phyloP scores from a whole-genome alignment of 2,888 invertebrate species.

The Liopterus haemorrhoidalis region DNA sequence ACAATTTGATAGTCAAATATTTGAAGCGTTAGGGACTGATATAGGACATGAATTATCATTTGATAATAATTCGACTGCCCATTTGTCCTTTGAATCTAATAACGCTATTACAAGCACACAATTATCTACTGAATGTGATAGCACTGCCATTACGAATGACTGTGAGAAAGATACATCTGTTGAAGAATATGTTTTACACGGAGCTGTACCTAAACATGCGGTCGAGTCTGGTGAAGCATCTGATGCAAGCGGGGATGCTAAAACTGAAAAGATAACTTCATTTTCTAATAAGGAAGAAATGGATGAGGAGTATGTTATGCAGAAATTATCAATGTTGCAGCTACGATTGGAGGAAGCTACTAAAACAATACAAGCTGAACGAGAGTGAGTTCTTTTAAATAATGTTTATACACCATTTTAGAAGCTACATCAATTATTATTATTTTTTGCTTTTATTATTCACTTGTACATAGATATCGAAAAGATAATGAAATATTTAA shows the following conservation, averaged over 20 bases:
- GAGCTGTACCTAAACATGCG: slow-evolving; percentile 57
- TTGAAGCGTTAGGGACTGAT: slow-evolving; percentile 46
- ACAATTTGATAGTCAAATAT: slow-evolving; percentile 56
- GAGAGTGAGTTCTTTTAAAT: slow-evolving; percentile 64
- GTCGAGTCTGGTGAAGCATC: slow-evolving; percentile 44
- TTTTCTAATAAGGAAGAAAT: slow-evolving; percentile 46
- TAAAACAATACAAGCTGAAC: slow-evolving; percentile 63
- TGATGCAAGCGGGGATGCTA: slow-evolving; percentile 44
- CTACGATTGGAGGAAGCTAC: slow-evolving; percentile 67
- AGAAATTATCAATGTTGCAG: slow-evolving; percentile 62
- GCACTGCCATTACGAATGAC: slow-evolving; percentile 38
- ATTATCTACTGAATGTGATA: slow-evolving; percentile 41
- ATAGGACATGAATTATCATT: slow-evolving; percentile 17
- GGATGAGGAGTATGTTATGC: slow-evolving; percentile 55
- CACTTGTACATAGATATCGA: no score
- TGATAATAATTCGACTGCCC: slow-evolving; percentile 14
- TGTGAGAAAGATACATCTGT: slow-evolving; percentile 39
- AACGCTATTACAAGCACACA: slow-evolving; percentile 40
- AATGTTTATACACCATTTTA: no score
- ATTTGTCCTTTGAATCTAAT: slow-evolving; percentile 33
- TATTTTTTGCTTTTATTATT: no score
- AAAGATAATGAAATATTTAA: no score
- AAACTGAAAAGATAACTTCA: slow-evolving; percentile 31
- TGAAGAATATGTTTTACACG: slow-evolving; percentile 60
- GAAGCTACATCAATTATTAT: no score